Base-by-base conservation (phyloP, 1,140 invertebrate genomes). In the Phymastichus coffea region DNA sequence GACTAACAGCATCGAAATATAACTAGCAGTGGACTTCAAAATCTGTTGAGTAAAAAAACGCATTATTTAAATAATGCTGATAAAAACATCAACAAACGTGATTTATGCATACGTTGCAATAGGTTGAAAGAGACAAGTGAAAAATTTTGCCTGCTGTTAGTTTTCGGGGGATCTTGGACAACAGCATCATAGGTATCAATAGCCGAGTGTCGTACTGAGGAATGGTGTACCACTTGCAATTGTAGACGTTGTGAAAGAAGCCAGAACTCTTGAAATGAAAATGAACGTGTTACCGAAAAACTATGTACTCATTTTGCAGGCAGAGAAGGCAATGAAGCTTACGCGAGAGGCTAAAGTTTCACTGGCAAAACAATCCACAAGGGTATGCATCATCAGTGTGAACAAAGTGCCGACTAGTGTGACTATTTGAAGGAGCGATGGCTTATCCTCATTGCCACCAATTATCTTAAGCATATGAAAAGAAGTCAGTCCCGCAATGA, bases 1-100 rank as follows among this genome's bases (percentile, higher is more conserved):
- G n/a, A n/a, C n/a, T n/a, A n/a, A n/a, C 7, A 53, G 19, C 51
- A 53, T 41, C 4, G 51, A 53, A 12, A 53, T 43, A 17, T 53
- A 53, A 12, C 51, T 23, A 1, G 15, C 51, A 4, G 38, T 28
- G 3, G 51, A 41, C n/a, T 53, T 53, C 7, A 43, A 28, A 28
- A 53, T 53, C 51, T 53, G n/a, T 9, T 19, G 2, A 12, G 28
- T 6, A 33, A 33, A 33, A 7, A 33, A 6, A 33, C 12, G 28
- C 12, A 7, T 33, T 7, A 33, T 6, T 33, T 33, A 33, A 6
- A 33, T 14, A 23, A 44, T 33, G 22, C 9, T n/a, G 22, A 26
- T 22, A 22, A 33, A 23, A 15, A 15, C n/a, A 44, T 17, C n/a
- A n/a, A n/a, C n/a, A n/a, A n/a, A 19, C 20, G 9, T 12, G 19